Conservation (phyloP, 1,140 invertebrate species). For the Tenebrio molitor region DNA sequence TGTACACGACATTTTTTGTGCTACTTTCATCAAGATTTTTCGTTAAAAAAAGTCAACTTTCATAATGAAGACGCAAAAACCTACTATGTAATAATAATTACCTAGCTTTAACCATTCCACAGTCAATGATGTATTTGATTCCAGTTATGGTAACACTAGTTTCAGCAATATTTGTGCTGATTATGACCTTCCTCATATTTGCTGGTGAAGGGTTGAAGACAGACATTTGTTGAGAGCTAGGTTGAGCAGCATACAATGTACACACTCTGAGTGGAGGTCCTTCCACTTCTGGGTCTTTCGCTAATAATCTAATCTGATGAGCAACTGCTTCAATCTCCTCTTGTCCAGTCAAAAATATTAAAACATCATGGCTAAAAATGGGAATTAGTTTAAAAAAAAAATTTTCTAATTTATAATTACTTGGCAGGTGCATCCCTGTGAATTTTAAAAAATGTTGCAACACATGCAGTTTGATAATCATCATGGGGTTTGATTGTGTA, state of each 20-base stretch:
- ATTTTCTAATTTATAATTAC: constrained; percentile 68
- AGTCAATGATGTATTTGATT: constrained; percentile 95
- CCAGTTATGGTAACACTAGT: constrained; percentile 96
- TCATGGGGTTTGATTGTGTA: constrained; percentile 83
- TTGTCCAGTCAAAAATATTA: constrained; percentile 98
- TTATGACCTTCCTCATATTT: constrained; percentile 88
- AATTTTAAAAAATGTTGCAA: constrained; percentile 93
- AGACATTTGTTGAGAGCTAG: constrained; percentile 82
- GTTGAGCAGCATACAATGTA: constrained; percentile 87
- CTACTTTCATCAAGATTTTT: too few relatives aligned
- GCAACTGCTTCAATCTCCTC: constrained; percentile 97
- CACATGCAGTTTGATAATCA: constrained; percentile 85
- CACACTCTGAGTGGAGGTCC: constrained; percentile 77
- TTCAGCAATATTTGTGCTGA: constrained; percentile 99
- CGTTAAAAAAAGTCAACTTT: too few relatives aligned
- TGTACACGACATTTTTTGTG: too few relatives aligned
- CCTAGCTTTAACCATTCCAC: constrained; percentile 93
- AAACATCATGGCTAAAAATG: constrained; percentile 83
- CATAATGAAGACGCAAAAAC: background rate
- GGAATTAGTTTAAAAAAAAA: too few relatives aligned
- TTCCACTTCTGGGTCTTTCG: constrained; percentile 74
- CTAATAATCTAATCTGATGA: constrained; percentile 80
- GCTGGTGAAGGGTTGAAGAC: constrained; percentile 79
- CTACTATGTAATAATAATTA: constrained; percentile 61
- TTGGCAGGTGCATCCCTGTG: constrained; percentile 86